These are phyloP conservation scores for Aleiodes leptofemur DNA, from an alignment of 2,888 invertebrate genomes.

Conservation along the genomic window DNA sequence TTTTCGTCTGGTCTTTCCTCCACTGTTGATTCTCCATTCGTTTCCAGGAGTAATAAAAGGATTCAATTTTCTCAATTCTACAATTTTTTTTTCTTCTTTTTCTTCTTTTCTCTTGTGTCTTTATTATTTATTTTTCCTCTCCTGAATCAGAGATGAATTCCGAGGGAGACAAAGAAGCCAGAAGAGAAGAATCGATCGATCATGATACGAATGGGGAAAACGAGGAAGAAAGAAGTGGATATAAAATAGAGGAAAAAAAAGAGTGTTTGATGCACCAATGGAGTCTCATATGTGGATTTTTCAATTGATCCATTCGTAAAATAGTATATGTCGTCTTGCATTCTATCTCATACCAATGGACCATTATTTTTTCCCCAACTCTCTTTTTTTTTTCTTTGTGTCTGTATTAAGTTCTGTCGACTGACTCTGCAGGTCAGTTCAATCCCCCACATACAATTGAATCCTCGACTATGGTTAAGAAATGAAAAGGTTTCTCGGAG, in stretches of 20 bases:
- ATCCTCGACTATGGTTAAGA: constrained; percentile 23
- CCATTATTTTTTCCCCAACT: constrained; percentile 33
- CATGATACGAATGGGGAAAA: background rate
- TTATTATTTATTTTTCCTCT: background rate
- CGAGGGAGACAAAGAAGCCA: background rate
- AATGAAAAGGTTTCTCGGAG: constrained; percentile 39
- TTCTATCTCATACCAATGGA: background rate
- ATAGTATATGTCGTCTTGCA: constrained; percentile 2
- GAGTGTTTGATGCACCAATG: constrained; percentile 13
- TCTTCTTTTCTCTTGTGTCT: background rate
- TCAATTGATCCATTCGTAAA: constrained; percentile 30
- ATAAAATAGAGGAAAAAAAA: background rate
- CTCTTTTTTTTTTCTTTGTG: background rate
- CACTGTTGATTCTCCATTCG: constrained; percentile 13
- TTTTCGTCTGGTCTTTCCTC: constrained; percentile 13
- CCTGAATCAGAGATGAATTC: background rate
- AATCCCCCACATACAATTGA: constrained; percentile 4
- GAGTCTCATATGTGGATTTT: constrained; percentile 17
- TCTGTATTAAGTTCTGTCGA: constrained; percentile 37
- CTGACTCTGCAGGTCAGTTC: constrained; percentile 33
- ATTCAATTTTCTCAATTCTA: constrained; percentile 18
- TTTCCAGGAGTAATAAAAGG: constrained; percentile 19
- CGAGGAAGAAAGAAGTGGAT: too few relatives aligned
- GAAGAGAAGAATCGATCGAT: background rate
- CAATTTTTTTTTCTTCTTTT: background rate